Evolutionary conservation across 2,888 invertebrate genomes (phyloP).

Genomic region (Chironomus tentans): DNA sequence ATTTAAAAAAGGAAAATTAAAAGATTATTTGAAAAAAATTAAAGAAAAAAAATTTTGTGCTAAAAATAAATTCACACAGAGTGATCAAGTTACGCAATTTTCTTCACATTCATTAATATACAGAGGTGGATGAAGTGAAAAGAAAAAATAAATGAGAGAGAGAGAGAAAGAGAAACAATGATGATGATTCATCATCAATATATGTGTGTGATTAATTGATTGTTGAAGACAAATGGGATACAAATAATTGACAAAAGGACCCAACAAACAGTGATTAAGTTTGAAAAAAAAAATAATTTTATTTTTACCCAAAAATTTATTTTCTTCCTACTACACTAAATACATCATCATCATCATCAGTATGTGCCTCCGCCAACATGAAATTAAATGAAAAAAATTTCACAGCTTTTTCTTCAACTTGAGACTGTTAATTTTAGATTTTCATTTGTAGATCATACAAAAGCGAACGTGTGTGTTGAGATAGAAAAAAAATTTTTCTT

Average conservation of each 20-base stretch:
- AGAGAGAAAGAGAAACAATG: neutral
- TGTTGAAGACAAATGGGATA: neutral
- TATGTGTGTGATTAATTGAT: neutral
- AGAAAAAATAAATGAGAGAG: neutral
- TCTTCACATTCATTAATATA: neutral
- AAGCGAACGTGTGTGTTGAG: neutral
- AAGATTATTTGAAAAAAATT: constrained; percentile 11
- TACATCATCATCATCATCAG: neutral
- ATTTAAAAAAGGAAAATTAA: neutral
- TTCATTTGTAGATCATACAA: constrained; percentile 19
- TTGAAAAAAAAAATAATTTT: too few relatives aligned
- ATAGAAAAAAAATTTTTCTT: neutral
- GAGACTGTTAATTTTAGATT: constrained; percentile 22
- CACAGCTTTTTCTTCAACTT: constrained; percentile 6
- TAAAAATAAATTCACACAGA: constrained; percentile 20
- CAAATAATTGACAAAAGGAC: neutral
- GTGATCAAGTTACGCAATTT: constrained; percentile 28
- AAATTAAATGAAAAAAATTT: constrained; percentile 20
- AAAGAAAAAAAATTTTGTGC: constrained; percentile 12
- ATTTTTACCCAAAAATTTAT: too few relatives aligned
- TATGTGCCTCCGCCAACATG: constrained; percentile 15
- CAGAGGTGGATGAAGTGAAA: constrained; percentile 12
- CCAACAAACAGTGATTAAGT: neutral
- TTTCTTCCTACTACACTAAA: too few relatives aligned
- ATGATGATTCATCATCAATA: neutral